A percentile compares a stretch with the other conserved stretches of the same genome.
These are phyloP conservation scores for Anastatus disparis DNA, from an alignment of 1,140 invertebrate species.

Conservation along the genomic window DNA sequence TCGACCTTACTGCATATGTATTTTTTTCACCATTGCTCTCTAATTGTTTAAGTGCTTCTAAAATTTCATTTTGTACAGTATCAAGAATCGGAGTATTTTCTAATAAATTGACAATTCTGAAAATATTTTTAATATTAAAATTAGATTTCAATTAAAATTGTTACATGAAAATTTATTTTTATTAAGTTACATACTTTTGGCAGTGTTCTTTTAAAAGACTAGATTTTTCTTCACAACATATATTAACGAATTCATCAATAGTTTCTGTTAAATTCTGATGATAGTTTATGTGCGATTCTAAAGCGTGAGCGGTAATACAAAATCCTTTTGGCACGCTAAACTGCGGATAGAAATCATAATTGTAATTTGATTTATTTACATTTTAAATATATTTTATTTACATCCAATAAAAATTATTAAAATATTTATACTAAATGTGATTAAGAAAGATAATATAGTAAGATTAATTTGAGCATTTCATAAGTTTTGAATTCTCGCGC, in stretches of 20 bases:
- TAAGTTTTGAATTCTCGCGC: neutral
- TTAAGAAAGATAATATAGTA: too few relatives aligned
- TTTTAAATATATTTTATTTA: too few relatives aligned
- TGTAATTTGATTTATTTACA: too few relatives aligned
- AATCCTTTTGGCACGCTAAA: constrained; percentile 71
- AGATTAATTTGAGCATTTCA: too few relatives aligned
- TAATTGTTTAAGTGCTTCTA: constrained; percentile 58
- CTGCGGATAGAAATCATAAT: constrained; percentile 45
- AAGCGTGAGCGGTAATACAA: constrained; percentile 71
- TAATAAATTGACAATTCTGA: constrained; percentile 49
- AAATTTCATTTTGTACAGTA: constrained; percentile 56
- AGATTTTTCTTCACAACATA: constrained; percentile 33
- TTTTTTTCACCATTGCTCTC: constrained; percentile 47
- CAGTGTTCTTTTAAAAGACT: constrained; percentile 38
- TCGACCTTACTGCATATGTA: constrained; percentile 67
- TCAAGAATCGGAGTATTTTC: constrained; percentile 41
- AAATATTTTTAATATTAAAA: constrained; percentile 27
- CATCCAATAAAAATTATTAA: too few relatives aligned
- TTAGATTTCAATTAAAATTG: neutral
- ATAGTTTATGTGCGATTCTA: constrained; percentile 66
- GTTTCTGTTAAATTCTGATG: constrained; percentile 48
- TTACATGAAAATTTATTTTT: neutral
- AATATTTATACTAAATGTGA: neutral
- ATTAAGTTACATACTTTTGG: constrained; percentile 36
- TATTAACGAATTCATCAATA: constrained; percentile 39